Percentiles rank a stretch among this genome's conserved stretches.
These are phyloP conservation scores for Tetrax tetrax DNA, from an alignment of 2,113 vertebrate genomes.

Conservation along the genomic window DNA sequence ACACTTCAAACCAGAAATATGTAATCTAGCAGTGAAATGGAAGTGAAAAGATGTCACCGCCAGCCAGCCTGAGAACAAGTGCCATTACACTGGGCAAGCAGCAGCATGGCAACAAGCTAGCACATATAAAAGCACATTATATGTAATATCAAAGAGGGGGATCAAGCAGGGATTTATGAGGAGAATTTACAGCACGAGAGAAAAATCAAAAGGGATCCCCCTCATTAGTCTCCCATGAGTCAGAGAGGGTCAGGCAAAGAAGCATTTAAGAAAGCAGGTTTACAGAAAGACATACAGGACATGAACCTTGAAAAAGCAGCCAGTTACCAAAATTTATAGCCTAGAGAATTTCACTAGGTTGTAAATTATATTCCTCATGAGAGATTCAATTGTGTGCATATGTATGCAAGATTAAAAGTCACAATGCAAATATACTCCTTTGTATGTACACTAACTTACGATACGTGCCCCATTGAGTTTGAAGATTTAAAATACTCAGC, in stretches of 20 bases:
- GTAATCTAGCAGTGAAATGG: not conserved
- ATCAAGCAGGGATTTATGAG: not conserved
- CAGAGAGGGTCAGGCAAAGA: not conserved
- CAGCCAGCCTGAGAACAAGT: not conserved
- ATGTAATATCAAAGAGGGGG: not conserved
- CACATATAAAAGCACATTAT: not conserved
- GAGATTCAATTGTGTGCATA: not conserved
- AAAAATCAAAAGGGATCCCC: not conserved
- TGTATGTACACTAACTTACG: not conserved
- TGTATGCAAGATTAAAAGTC: not conserved
- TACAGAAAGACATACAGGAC: not conserved
- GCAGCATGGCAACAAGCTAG: not conserved
- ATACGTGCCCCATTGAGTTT: not conserved
- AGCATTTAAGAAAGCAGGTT: not conserved
- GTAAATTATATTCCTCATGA: not conserved
- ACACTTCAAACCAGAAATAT: not conserved
- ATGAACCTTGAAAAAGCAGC: not conserved
- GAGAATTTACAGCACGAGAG: not conserved
- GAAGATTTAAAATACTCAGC: conserved; percentile 30
- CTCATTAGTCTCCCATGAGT: not conserved
- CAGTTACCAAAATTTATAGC: not conserved
- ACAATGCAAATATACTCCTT: not conserved
- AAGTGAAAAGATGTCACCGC: not conserved
- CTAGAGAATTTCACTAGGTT: not conserved
- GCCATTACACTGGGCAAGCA: not conserved